Base-by-base conservation (phyloP, 92 coral and sea anemone genomes). In the Heliopora coerulea region DNA sequence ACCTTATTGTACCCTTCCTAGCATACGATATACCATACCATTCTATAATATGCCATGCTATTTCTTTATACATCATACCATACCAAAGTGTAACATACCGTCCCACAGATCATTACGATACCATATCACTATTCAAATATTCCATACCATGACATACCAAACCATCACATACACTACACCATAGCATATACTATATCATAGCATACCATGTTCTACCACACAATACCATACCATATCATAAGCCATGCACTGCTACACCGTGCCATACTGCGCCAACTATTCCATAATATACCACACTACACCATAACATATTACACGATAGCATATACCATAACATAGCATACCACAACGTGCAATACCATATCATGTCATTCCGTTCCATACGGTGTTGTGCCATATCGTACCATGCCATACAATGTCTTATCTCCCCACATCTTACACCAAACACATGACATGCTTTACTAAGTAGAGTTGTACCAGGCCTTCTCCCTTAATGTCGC, bases 1-100 rank as follows among this genome's bases (percentile, higher is more conserved):
- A 25, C 59, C 57, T 17, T 24, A 68, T 23, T 9, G 18, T 52
- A 68, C 75, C n/a, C n/a, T n/a, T n/a, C 57, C 28, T 29, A 49
- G 60, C 30, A 13, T 15, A 49, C 58, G n/a, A n/a, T n/a, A 20
- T 34, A 40, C 14, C 46, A 58, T 37, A 54, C 64, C 61, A 54
- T 40, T 50, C 28, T 1, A 37, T 24, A 70, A 24, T 6, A 29
- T 34, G 50, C 0, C 57, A 46, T 30, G 28, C 61, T 25, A 27
- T 52, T 18, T 24, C 49, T 6, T 35, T 31, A n/a, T 18, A 35
- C 24, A 65, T 15, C 52, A 33, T 48, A 33, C 12, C 73, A 39
- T 49, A 33, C 29, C 73, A 65, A 24, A 41, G 0, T 54, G 21
- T 49, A 33, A 11, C 54, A 9, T 28, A 65, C 12, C 73, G 12